These are phyloP conservation scores for Leptobrachium leishanense DNA, from an alignment of 2,113 vertebrate genomes.

Conservation along the genomic window DNA sequence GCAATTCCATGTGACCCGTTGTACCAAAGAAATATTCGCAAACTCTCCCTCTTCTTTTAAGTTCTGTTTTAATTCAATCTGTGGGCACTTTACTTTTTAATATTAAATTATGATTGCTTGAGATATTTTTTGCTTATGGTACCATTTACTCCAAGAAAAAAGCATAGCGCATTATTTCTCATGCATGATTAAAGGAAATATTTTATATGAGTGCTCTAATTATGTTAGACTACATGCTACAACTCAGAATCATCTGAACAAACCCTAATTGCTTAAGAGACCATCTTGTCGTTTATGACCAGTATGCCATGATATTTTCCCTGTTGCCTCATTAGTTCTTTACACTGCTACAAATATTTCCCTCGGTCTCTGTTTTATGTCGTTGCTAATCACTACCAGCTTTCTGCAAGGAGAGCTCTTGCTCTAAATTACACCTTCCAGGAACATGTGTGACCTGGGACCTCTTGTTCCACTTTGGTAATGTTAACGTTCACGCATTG, in stretches of 20 bases:
- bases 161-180: background rate
- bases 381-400: constrained; percentile 8
- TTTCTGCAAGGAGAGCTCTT: constrained; percentile 12
- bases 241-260: constrained; percentile 9
- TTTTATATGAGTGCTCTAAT: constrained; percentile 24
- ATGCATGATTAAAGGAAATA: constrained; percentile 21
- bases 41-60: no score
- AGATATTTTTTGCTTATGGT: no score
- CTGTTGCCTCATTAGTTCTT: constrained; percentile 33
- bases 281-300: constrained; percentile 13
- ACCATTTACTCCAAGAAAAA: no score
- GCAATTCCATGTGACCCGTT: no score
- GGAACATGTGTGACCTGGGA: constrained; percentile 42
- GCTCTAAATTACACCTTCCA: constrained; percentile 4
- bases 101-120: no score
- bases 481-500: background rate
- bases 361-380: constrained; percentile 4
- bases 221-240: background rate
- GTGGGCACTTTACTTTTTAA: no score
- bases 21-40: no score
- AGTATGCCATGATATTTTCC: background rate
- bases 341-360: constrained; percentile 9
- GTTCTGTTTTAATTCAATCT: no score
- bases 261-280: constrained; percentile 24
- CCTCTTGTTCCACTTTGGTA: constrained; percentile 5